Evolutionary conservation across 2,888 invertebrate species (phyloP).

Genomic region (Argyra leucocephala): DNA sequence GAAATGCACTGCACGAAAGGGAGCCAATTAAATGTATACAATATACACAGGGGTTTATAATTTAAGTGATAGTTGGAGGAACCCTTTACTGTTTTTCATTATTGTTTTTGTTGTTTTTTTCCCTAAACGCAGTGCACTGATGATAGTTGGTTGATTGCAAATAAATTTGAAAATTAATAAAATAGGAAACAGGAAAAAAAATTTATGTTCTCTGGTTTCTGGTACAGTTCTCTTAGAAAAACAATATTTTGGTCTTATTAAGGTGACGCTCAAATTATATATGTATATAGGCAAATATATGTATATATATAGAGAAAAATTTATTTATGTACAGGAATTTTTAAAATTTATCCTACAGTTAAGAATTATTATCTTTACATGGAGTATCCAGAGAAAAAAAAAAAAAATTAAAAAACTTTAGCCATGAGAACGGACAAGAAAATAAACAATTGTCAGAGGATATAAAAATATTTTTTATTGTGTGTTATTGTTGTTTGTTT

Average conservation of each 20-base stretch:
- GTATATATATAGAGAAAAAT: too few relatives aligned
- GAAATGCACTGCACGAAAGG: not conserved
- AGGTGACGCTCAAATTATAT: not conserved
- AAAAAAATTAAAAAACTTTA: too few relatives aligned
- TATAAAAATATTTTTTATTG: too few relatives aligned
- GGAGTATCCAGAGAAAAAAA: too few relatives aligned
- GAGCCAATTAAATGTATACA: not conserved
- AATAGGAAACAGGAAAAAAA: not conserved
- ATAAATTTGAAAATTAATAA: not conserved
- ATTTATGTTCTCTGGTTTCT: not conserved
- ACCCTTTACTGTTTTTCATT: not conserved
- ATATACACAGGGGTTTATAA: not conserved
- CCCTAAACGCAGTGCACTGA: too few relatives aligned
- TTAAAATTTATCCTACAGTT: not conserved
- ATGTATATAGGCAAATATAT: too few relatives aligned
- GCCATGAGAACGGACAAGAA: too few relatives aligned
- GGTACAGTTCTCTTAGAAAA: slow-evolving; percentile 17
- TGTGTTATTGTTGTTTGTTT: too few relatives aligned
- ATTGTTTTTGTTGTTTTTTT: too few relatives aligned
- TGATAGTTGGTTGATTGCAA: not conserved
- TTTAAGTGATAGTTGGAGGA: not conserved
- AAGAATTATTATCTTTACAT: not conserved
- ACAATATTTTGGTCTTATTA: slow-evolving; percentile 12
- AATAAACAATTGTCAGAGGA: too few relatives aligned
- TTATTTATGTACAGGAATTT: not conserved